Base-by-base conservation (phyloP, 53 echinoderm and acorn worm genomes). In the Luidia sarsii region DNA sequence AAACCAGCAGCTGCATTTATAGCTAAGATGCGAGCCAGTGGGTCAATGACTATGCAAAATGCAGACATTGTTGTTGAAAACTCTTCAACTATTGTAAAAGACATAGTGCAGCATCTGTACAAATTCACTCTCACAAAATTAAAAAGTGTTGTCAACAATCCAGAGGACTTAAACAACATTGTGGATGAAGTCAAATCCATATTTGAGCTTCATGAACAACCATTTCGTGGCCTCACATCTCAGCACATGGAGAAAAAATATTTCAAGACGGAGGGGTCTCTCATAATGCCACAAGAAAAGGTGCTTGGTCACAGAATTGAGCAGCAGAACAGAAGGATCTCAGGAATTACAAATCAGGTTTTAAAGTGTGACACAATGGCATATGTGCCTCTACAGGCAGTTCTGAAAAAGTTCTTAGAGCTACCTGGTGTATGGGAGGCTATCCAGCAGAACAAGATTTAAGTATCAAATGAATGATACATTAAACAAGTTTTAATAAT, bases 161-260 rank as follows among this genome's bases (percentile, higher is more conserved):
- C 46, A 8, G 46, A 46, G 46, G 46, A 46, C 46, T 15, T 46
- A 15, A 46, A 46, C 46, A 46, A 46, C 25, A 23, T 57, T 57
- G n/a, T 57, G 10, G 57, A 21, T 57, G 57, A 57, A 4, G 57
- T 27, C 16, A 0, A 66, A 9, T 66, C 67, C 23, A 41, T 23
- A 45, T 66, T 66, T 66, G 39, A 66, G 67, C 43, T 66, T 25
- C 43, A 66, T 38, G 67, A 41, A 66, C 34, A 71, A 49, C 39
- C 71, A 52, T 71, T 71, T 50, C 71, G 19, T 51, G 71, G 52
- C 33, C 53, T 71, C 28, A 52, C 50, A 50, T 71, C 71, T 51
- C 51, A 71, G 53, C 52, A 50, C 33, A 30, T 71, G 71, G 71
- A 71, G 71, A 71, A 71, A 30, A 50, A 71, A 53, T 71, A 71